Base-by-base conservation (phyloP, 2,797 vertebrate genomes). In the Sandelia bainsii region DNA sequence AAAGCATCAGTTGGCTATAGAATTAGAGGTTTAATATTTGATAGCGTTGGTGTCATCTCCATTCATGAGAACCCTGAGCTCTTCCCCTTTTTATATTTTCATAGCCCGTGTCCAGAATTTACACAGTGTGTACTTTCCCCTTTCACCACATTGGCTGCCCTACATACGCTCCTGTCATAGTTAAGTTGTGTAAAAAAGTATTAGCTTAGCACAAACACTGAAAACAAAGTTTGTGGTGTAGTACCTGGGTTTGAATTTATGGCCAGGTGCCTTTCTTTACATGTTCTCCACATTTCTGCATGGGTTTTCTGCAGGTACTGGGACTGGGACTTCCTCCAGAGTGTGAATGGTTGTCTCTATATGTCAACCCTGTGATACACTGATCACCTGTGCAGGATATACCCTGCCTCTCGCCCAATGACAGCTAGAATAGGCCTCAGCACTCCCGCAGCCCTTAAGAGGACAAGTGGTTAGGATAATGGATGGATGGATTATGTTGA, bases 1-100 rank as follows among this genome's bases (percentile, higher is more conserved):
- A 54, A 62, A 39, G 71, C 63, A 86, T 91, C 75, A 61, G 81
- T 81, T 79, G 72, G 70, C 60, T 53, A 37, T 70, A 81, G 86
- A 88, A 73, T 83, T 76, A 89, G 84, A 76, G 62, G 72, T 83
- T 91, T 81, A 85, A 79, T 76, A 84, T 77, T 81, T 86, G 89
- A 92, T 83, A 92, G 85, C 19, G 1, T 25, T 62, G 51, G 22
- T 51, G 63, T 87, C 78, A 83, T 76, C 75, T 83, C 61, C 65
- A 63, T 77, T 82, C 80, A 65, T 75, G 84, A 81, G 66, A 90
- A 77, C 66, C 62, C 25, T 62, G 46, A 75, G 52, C 37, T 63
- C 32, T 29, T 53, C 22, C 34, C 25, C 12, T 60, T 52, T 61
- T n/a, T 23, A n/a, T 51, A 48, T 49, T 66, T 83, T 78, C 49